Percentiles rank a stretch among this genome's conserved stretches.
These are phyloP conservation scores for Sebastes baramenuke DNA, from an alignment of 2,797 vertebrate genomes.

Conservation along the genomic window DNA sequence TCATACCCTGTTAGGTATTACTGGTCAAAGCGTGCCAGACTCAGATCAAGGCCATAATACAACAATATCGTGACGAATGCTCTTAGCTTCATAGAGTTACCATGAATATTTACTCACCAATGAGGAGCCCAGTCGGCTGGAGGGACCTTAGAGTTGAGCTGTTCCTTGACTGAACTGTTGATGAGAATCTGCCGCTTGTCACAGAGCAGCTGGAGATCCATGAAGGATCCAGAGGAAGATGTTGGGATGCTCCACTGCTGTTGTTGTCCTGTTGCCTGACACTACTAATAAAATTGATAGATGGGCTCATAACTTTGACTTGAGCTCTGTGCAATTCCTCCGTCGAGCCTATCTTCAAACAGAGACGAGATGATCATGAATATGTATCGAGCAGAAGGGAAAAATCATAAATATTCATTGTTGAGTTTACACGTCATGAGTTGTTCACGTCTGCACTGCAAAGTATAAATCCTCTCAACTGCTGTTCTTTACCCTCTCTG, in stretches of 20 bases:
- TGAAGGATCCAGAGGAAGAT: neutral
- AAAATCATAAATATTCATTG: constrained; percentile 14
- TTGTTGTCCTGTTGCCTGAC: neutral
- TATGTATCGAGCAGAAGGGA: constrained; percentile 7
- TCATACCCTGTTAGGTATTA: too few species aligned
- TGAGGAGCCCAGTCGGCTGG: neutral
- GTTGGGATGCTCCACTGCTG: neutral
- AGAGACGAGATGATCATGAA: constrained; percentile 14
- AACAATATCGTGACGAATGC: too few species aligned
- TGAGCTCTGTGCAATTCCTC: neutral
- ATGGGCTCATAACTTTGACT: neutral
- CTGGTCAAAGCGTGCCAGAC: too few species aligned
- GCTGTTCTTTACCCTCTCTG: neutral
- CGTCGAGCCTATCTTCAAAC: constrained; percentile 1
- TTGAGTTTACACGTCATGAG: neutral
- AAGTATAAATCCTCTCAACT: neutral
- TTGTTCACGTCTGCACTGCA: neutral
- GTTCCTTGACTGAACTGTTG: neutral
- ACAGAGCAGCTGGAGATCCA: neutral
- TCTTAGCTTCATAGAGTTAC: neutral
- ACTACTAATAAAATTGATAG: neutral
- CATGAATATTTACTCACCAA: neutral
- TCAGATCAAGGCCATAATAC: too few species aligned
- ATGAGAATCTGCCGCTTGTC: too few species aligned
- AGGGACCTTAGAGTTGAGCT: neutral